phyloP scores from a whole-genome alignment of 30 jellyfish, hydroid and myxozoan species.

The Calvadosia cruxmelitensis region DNA sequence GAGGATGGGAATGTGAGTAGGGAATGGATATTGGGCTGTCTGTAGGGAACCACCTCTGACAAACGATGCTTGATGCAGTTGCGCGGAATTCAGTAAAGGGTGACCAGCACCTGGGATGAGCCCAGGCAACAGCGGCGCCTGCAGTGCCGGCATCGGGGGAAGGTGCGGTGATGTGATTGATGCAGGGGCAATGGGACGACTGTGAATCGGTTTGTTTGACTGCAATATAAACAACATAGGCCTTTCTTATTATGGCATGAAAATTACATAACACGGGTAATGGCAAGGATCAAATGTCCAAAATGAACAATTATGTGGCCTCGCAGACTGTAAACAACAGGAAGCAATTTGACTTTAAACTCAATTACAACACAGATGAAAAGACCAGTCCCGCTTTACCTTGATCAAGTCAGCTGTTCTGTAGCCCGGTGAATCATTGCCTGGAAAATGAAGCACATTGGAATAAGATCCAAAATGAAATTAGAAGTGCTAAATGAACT shows the following conservation, averaged over 20 bases:
- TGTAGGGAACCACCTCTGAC: conserved; percentile 37
- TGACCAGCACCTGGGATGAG: conserved; percentile 78
- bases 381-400: conserved; percentile 21
- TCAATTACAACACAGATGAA: too few species aligned
- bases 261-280: too few species aligned
- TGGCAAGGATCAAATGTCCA: too few species aligned
- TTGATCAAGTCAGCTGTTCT: conserved; percentile 85
- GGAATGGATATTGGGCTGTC: conserved; percentile 52
- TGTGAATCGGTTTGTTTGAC: conserved; percentile 59
- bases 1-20: conserved; percentile 80
- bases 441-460: too few species aligned
- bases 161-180: conserved; percentile 79
- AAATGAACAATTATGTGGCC: too few species aligned
- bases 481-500: too few species aligned
- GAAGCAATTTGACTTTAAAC: too few species aligned
- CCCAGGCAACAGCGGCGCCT: conserved; percentile 41
- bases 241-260: too few species aligned
- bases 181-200: conserved; percentile 67
- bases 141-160: conserved; percentile 82
- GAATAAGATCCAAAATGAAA: too few species aligned
- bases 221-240: conserved; percentile 6
- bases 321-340: too few species aligned
- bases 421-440: conserved; percentile 80
- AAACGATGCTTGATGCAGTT: conserved; percentile 52
- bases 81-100: conserved; percentile 65